Percentiles rank a stretch among this genome's conserved stretches.
These are phyloP conservation scores for Laticauda colubrina DNA, from an alignment of 2,113 vertebrate species.

Conservation along the genomic window DNA sequence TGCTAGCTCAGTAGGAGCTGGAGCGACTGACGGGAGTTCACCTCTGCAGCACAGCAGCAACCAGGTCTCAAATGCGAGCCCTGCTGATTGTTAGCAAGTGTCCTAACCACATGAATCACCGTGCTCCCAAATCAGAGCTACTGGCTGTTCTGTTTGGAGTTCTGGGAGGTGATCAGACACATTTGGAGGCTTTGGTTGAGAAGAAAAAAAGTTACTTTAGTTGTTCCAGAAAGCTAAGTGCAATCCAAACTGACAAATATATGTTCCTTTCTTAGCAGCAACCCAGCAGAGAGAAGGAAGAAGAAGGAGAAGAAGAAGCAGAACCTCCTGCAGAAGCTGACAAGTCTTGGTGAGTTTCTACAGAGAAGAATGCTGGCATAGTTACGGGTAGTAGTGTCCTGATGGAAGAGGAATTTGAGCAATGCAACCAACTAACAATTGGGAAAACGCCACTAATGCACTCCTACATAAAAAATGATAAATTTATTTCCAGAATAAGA, in stretches of 20 bases:
- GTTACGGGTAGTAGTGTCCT: neutral
- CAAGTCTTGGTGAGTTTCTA: neutral
- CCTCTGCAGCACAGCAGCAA: too few species aligned
- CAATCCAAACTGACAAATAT: neutral
- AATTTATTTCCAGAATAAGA: too few species aligned
- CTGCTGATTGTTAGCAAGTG: neutral
- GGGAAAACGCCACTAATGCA: neutral
- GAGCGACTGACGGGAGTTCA: neutral
- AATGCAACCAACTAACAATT: too few species aligned
- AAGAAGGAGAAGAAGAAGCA: neutral
- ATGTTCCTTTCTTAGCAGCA: neutral
- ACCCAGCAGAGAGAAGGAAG: neutral
- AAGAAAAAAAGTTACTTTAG: neutral
- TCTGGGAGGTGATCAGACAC: neutral
- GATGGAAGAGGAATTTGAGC: neutral
- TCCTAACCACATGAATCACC: neutral
- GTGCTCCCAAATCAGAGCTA: neutral
- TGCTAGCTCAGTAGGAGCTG: neutral
- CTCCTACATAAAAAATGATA: neutral
- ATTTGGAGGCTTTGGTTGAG: neutral
- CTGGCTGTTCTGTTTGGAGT: neutral
- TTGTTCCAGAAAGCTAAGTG: neutral
- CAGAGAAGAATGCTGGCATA: neutral
- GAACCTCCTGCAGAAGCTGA: neutral
- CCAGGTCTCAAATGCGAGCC: neutral